Evolutionary conservation across 2,888 invertebrate species (phyloP).

Genomic region (Altica lythri): DNA sequence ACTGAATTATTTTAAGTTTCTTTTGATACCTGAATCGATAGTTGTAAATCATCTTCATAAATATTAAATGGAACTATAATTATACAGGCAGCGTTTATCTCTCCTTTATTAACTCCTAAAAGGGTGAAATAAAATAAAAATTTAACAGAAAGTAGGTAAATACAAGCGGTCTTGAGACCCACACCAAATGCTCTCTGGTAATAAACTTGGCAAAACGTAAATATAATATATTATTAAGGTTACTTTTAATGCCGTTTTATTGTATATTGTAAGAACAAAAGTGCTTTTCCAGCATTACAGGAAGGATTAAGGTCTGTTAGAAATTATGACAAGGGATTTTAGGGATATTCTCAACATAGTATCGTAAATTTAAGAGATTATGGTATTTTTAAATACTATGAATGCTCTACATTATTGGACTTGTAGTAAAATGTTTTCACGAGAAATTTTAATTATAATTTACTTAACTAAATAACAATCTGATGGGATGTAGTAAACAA

Average conservation of each 20-base stretch:
- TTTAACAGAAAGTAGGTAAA: constrained; percentile 6
- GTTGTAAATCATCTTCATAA: too few species aligned
- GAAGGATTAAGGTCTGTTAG: constrained; percentile 19
- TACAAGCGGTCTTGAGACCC: not conserved
- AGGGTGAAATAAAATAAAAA: too few species aligned
- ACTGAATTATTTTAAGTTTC: too few species aligned
- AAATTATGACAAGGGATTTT: constrained; percentile 17
- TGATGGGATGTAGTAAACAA: too few species aligned
- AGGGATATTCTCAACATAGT: constrained; percentile 3
- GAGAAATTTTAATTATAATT: not conserved
- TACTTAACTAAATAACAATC: not conserved
- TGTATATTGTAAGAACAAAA: constrained; percentile 19
- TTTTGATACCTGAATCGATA: too few species aligned
- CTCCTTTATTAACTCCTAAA: too few species aligned
- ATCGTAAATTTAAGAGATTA: constrained; percentile 5
- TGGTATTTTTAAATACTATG: not conserved
- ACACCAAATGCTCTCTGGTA: constrained; percentile 1
- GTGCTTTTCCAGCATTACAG: constrained; percentile 10
- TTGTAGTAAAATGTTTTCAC: not conserved
- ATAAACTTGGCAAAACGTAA: constrained; percentile 14
- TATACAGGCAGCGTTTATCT: too few species aligned
- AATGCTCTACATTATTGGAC: not conserved
- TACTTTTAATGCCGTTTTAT: constrained; percentile 6
- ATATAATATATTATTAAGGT: constrained; percentile 20
- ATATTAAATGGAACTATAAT: too few species aligned